Evolutionary conservation across 2,888 invertebrate species (phyloP), one percentile per base, ranked within the genome.

Genomic region (Keiferia lycopersicella): DNA sequence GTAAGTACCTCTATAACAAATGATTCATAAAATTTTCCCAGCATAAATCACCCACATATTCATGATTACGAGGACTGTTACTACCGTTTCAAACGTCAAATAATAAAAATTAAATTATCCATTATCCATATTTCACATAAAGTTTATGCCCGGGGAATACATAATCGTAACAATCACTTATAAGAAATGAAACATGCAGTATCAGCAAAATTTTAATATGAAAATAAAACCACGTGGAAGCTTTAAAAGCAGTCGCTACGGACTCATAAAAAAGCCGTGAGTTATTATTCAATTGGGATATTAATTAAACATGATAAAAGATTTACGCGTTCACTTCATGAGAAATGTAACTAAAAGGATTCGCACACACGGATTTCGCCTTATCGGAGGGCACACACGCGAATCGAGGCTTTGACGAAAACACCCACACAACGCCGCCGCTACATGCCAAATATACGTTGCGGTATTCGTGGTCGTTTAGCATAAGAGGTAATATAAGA

Each of bases 401-500:
- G 63, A 68, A 67, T 70, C 67, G 74, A 83, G 82, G 80, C 82
- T 82, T 79, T 73, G 74, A 74, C 76, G 79, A 84, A 86, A 78
- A 85, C 87, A 86, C 74, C 73, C 73, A 82, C 89, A 68, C 86
- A 89, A 88, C 86, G 86, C 81, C 70, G 67, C 65, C 76, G 77
- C 71, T 82, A 87, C 86, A 88, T 85, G 88, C 86, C 86, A 88
- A 91, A 91, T 87, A 91, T 87, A 88, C 83, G 84, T 89, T 90
- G 88, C 87, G 88, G 89, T 90, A 86, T 88, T 81, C 84, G 83
- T 78, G 81, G 84, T 38, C 53, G 61, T 50, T 87, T 86, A 89
- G 88, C 87, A 84, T 89, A 90, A 89, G 90, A 90, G 86, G 82
- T 91, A 85, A 90, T 91, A 91, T 91, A 91, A 91, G 91, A 90